phyloP scores from a whole-genome alignment of 2,888 invertebrate species.

The Tuta absoluta region DNA sequence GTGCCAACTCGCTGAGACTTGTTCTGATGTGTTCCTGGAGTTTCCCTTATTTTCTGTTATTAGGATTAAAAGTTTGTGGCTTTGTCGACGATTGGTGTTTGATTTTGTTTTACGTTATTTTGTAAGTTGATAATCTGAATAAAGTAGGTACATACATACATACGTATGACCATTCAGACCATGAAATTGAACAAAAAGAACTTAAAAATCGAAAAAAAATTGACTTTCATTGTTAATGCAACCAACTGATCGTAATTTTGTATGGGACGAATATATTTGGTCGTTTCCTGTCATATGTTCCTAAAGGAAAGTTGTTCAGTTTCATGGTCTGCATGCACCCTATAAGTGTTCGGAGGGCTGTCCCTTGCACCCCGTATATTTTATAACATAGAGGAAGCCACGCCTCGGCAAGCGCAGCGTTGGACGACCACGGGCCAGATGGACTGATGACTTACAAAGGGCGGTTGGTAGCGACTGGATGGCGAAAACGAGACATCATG shows the following conservation, averaged over 20 bases:
- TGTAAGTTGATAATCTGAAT: no score
- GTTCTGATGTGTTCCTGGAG: not conserved
- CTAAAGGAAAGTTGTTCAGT: not conserved
- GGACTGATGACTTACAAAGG: no score
- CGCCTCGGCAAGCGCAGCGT: no score
- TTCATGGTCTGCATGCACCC: not conserved
- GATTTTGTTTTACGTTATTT: not conserved
- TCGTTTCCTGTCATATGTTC: constrained; percentile 27
- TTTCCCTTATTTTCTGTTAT: constrained; percentile 4
- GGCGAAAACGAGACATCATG: no score
- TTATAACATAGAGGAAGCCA: no score
- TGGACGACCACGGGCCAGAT: no score
- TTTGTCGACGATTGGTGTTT: not conserved
- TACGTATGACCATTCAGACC: no score
- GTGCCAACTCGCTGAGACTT: not conserved
- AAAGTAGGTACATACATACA: no score
- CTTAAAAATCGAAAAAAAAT: not conserved
- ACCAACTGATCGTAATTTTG: not conserved
- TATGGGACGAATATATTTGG: not conserved
- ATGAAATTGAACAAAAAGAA: no score
- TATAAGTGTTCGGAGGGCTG: not conserved
- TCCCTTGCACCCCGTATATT: no score
- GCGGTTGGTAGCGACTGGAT: no score
- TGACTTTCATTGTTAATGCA: not conserved
- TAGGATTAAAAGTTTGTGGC: not conserved